Evolutionary conservation across 2,113 vertebrate genomes (phyloP).

Genomic region (Triplophysa rosa): DNA sequence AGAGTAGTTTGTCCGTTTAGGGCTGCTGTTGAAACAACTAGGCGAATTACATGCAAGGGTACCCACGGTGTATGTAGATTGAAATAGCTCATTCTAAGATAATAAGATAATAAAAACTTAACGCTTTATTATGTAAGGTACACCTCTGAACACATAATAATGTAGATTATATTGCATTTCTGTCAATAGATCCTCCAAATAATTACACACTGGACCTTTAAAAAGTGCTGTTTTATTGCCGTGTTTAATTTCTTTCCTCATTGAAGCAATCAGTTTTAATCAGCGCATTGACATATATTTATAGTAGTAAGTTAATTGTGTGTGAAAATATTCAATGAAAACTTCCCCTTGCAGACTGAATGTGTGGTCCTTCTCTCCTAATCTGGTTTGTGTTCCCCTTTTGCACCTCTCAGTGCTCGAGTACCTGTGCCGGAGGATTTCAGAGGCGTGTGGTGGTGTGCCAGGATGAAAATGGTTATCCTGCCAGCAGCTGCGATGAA

Average conservation of each 20-base stretch:
- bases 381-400: constrained; percentile 23
- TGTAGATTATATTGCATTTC: too few relatives aligned
- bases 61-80: too few relatives aligned
- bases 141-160: too few relatives aligned
- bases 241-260: background rate
- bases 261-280: too few relatives aligned
- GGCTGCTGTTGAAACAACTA: too few relatives aligned
- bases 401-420: constrained; percentile 85
- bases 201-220: background rate
- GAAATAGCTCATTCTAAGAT: too few relatives aligned
- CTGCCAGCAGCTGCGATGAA: constrained; percentile 85
- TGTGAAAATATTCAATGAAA: constrained; percentile 8
- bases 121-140: too few relatives aligned
- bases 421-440: constrained; percentile 94
- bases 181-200: too few relatives aligned
- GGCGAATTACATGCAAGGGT: too few relatives aligned
- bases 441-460: constrained; percentile 97
- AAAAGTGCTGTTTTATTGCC: background rate
- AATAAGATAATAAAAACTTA: too few relatives aligned
- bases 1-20: too few relatives aligned
- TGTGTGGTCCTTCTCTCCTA: constrained; percentile 9
- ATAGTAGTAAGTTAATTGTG: background rate
- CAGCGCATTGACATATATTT: background rate
- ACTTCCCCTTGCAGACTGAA: background rate
- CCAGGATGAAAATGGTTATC: constrained; percentile 94